Conservation (phyloP, 2,113 vertebrate species). For the Tachuris rubrigastra region DNA sequence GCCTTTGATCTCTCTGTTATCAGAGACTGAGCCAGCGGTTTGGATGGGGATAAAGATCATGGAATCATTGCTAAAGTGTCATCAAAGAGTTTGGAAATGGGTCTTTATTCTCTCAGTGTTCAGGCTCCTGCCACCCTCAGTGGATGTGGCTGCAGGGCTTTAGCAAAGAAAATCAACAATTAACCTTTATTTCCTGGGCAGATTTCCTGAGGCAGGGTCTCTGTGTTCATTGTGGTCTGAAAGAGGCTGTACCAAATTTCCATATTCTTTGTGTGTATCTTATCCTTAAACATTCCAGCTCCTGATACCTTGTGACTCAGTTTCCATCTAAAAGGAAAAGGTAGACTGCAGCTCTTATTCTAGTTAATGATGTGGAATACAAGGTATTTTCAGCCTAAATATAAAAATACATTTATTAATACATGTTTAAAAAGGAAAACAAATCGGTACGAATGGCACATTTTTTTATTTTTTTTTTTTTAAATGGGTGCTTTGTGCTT, state of each 20-base stretch:
- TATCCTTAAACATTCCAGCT: not conserved
- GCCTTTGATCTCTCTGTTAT: slow-evolving; percentile 39
- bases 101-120: not conserved
- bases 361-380: not conserved
- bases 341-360: not conserved
- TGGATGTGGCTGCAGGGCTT: not conserved
- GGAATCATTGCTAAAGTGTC: not conserved
- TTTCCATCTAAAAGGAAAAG: not conserved
- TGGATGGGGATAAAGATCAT: not conserved
- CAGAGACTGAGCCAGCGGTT: not conserved
- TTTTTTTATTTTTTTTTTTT: not conserved
- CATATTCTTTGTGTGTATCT: not conserved
- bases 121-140: not conserved
- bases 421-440: fast-evolving
- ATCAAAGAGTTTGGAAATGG: not conserved
- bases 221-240: not conserved
- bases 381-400: not conserved
- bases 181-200: not conserved
- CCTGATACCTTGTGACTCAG: not conserved
- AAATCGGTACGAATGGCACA: not conserved
- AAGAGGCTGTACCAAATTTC: not conserved
- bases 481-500: not conserved
- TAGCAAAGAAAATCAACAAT: not conserved
- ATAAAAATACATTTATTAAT: not conserved
- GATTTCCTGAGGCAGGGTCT: not conserved